Percentiles rank a stretch among this genome's conserved stretches.
Evolutionary conservation across 2,113 vertebrate species (phyloP).

Genomic region (Speoplatyrhinus poulsoni): DNA sequence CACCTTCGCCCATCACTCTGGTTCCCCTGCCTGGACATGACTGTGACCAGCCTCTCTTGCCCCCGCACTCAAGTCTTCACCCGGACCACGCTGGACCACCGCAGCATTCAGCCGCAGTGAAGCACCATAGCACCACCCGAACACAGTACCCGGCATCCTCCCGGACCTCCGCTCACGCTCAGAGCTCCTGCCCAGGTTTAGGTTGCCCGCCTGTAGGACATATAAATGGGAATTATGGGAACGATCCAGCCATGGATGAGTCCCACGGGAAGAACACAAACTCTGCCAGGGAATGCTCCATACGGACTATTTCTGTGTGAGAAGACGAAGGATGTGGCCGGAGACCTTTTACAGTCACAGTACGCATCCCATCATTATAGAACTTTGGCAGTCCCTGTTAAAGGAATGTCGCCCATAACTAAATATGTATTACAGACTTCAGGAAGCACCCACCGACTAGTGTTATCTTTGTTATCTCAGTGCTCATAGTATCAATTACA

Average conservation of each 20-base stretch:
- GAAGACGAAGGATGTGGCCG: conserved; percentile 2
- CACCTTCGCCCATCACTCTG: neutral
- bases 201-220: no score
- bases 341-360: conserved; percentile 2
- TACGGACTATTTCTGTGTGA: conserved; percentile 69
- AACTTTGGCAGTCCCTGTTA: conserved; percentile 1
- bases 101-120: no score
- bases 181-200: neutral
- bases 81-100: neutral
- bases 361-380: conserved; percentile 6
- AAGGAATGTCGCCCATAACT: neutral
- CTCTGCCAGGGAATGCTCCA: conserved; percentile 48
- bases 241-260: conserved; percentile 7
- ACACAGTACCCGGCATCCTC: conserved; percentile 29
- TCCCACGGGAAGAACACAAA: conserved; percentile 21
- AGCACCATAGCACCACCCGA: neutral
- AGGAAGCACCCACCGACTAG: conserved; percentile 6
- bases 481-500: conserved; percentile 19
- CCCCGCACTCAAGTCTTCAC: conserved; percentile 1
- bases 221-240: neutral
- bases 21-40: conserved; percentile 33
- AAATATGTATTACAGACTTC: conserved; percentile 12
- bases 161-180: conserved; percentile 7
- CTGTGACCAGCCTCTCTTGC: conserved; percentile 40
- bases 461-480: neutral